These are phyloP conservation scores for Strigamia maritima DNA, from an alignment of 2,888 invertebrate genomes.

Conservation along the genomic window DNA sequence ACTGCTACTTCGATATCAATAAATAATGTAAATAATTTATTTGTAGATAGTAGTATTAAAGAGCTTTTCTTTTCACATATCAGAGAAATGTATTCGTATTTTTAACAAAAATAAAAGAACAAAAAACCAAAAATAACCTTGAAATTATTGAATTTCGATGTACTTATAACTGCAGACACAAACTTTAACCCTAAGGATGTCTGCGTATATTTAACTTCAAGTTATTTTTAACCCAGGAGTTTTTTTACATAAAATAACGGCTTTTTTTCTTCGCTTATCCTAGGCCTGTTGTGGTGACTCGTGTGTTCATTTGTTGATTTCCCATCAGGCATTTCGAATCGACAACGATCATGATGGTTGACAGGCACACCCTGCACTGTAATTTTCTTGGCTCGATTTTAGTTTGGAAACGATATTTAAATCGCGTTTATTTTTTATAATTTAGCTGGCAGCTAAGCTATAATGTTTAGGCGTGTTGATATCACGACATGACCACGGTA, in stretches of 20 bases:
- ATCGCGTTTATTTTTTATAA: neutral
- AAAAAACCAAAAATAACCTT: neutral
- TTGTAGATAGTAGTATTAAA: neutral
- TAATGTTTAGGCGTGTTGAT: neutral
- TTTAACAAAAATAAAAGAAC: neutral
- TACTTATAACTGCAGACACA: neutral
- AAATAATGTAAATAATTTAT: neutral
- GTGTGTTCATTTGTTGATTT: constrained; percentile 21
- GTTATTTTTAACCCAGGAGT: neutral
- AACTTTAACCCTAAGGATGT: neutral
- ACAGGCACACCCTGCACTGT: constrained; percentile 18
- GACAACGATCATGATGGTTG: constrained; percentile 14
- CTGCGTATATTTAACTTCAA: neutral
- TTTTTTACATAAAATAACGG: neutral
- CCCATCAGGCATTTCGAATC: constrained; percentile 27
- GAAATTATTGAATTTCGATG: neutral
- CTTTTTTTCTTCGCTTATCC: neutral
- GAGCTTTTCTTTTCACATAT: neutral
- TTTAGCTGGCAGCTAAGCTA: constrained; percentile 6
- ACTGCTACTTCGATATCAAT: neutral
- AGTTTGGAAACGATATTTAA: neutral
- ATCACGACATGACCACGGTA: constrained; percentile 15
- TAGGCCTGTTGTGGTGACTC: neutral
- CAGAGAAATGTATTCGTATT: constrained; percentile 7
- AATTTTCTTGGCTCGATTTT: constrained; percentile 17